Conservation (phyloP, 2,113 vertebrate species). For the Cyphomyrus plagiostoma region DNA sequence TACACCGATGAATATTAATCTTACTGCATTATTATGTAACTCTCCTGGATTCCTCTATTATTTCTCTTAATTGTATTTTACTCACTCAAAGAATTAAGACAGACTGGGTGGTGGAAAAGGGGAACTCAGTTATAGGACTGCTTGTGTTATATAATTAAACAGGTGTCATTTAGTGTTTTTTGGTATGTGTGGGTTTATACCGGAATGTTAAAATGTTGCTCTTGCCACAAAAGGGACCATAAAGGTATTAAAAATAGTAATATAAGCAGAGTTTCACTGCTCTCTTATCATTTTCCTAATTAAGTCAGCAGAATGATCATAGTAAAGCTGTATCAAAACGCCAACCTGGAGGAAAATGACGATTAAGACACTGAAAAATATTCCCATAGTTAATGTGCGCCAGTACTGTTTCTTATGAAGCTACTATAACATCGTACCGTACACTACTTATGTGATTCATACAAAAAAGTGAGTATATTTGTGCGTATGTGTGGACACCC, state of each 20-base stretch:
- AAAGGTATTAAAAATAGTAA: neutral
- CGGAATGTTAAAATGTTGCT: neutral
- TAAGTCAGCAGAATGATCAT: neutral
- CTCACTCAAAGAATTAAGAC: constrained; percentile 23
- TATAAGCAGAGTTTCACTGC: neutral
- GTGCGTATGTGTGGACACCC: neutral
- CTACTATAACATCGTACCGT: neutral
- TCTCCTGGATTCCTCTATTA: neutral
- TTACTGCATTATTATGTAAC: neutral
- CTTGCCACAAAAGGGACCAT: neutral
- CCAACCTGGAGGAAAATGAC: neutral
- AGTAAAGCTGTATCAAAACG: neutral
- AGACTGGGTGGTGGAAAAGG: constrained; percentile 51
- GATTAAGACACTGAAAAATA: neutral
- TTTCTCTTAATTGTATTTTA: neutral
- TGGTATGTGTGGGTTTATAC: neutral
- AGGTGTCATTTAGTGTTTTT: neutral
- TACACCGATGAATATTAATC: neutral
- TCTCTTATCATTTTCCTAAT: neutral
- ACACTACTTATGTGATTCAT: neutral
- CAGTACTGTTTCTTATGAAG: neutral
- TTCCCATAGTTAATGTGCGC: neutral
- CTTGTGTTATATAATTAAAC: neutral
- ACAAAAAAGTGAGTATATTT: neutral
- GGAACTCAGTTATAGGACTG: constrained; percentile 10